Conservation (phyloP, 1,140 invertebrate species). For the Drosophila sechellia region DNA sequence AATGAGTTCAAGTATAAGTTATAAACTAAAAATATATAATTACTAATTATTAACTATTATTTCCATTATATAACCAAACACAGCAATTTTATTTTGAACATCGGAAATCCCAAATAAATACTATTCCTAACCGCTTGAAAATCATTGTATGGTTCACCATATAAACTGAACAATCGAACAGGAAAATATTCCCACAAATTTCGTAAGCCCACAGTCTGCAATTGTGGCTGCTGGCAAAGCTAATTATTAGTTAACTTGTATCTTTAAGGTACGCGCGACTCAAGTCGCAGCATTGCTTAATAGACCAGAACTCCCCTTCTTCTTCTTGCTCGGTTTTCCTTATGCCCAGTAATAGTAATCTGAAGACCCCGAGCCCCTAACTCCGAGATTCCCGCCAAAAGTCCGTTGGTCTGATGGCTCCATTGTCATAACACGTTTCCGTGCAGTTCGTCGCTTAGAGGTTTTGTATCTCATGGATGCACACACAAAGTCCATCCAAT, state of each 20-base stretch:
- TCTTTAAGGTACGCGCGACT: conserved; percentile 72
- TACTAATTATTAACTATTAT: no score
- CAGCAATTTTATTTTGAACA: not conserved
- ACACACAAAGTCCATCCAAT: conserved; percentile 53
- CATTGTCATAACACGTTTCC: conserved; percentile 79
- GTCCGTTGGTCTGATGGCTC: conserved; percentile 26
- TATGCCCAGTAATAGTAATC: conserved; percentile 16
- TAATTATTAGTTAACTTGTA: conserved; percentile 83
- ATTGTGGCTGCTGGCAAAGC: conserved; percentile 62
- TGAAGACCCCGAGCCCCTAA: not conserved
- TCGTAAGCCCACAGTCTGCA: conserved; percentile 68
- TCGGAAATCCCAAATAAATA: not conserved
- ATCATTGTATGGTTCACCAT: conserved; percentile 12
- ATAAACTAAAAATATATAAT: no score
- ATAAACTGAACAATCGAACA: conserved; percentile 72
- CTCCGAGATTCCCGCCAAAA: conserved; percentile 5
- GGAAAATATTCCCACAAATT: conserved; percentile 75
- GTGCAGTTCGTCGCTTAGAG: conserved; percentile 38
- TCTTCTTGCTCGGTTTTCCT: not conserved
- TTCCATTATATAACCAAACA: no score
- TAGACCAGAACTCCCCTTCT: conserved; percentile 66
- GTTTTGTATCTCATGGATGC: conserved; percentile 66
- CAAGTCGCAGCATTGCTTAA: conserved; percentile 71
- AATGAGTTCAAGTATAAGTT: not conserved
- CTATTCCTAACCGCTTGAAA: not conserved